Evolutionary conservation across 2,113 vertebrate species (phyloP).

Genomic region (Sakesphorus luctuosus): DNA sequence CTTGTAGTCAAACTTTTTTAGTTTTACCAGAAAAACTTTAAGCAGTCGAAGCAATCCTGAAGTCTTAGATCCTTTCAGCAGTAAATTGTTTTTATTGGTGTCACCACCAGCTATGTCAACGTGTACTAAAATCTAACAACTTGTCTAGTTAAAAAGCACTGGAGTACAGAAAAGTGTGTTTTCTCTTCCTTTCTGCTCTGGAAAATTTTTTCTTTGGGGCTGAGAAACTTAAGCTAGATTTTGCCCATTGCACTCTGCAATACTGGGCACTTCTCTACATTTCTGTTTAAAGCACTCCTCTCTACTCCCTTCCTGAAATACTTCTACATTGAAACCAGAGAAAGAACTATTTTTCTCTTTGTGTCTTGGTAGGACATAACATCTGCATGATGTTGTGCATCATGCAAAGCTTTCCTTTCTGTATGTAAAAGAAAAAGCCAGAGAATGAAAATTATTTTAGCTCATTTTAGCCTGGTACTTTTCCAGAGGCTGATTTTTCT

Average conservation of each 20-base stretch:
- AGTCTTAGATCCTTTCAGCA: conserved; percentile 39
- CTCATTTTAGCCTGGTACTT: neutral
- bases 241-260: neutral
- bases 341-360: neutral
- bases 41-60: neutral
- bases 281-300: neutral
- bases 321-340: neutral
- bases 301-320: neutral
- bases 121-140: conserved; percentile 51
- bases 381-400: neutral
- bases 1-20: conserved; percentile 23
- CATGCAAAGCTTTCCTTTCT: neutral
- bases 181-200: conserved; percentile 11
- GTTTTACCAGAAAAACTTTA: conserved; percentile 40
- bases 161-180: conserved; percentile 2
- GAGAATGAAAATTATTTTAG: neutral
- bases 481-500: conserved; percentile 34
- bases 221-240: neutral
- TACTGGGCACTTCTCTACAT: neutral
- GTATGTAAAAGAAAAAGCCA: neutral
- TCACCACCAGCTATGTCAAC: conserved; percentile 52
- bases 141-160: conserved; percentile 49
- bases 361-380: neutral
- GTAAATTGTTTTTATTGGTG: conserved; percentile 68
- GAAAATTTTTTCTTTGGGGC: neutral